These are phyloP conservation scores for Thaumatotibia leucotreta DNA, from an alignment of 1,140 invertebrate genomes.

Conservation along the genomic window DNA sequence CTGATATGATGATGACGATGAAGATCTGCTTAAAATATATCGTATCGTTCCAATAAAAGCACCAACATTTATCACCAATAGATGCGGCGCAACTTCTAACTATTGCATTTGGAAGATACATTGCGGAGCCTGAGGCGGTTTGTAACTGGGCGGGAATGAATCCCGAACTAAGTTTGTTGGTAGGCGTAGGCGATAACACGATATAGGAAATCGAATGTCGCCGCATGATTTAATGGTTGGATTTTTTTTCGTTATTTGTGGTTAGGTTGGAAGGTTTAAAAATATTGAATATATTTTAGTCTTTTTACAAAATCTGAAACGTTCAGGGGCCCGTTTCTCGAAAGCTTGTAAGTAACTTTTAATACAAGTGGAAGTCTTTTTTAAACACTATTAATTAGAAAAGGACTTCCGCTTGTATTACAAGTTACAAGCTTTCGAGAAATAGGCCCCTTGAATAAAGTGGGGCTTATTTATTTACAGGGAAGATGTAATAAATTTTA, in stretches of 20 bases:
- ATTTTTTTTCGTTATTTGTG: background rate
- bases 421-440: too few species aligned
- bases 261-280: background rate
- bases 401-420: too few species aligned
- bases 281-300: background rate
- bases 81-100: background rate
- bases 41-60: background rate
- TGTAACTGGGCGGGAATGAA: background rate
- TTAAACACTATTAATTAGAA: too few species aligned
- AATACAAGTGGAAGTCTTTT: too few species aligned
- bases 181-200: background rate
- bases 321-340: too few species aligned
- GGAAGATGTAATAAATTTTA: too few species aligned
- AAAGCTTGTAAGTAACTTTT: too few species aligned
- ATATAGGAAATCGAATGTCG: conserved; percentile 9
- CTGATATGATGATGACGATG: too few species aligned
- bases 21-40: too few species aligned
- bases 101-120: background rate
- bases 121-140: background rate
- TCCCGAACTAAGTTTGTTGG: background rate
- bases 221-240: background rate
- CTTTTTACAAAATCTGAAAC: too few species aligned
- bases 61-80: background rate
- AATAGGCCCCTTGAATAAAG: too few species aligned
- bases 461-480: too few species aligned